A percentile compares a stretch with the other conserved stretches of the same genome.
Evolutionary conservation across 2,888 invertebrate species (phyloP).

Genomic region (Cyclophora punctaria): DNA sequence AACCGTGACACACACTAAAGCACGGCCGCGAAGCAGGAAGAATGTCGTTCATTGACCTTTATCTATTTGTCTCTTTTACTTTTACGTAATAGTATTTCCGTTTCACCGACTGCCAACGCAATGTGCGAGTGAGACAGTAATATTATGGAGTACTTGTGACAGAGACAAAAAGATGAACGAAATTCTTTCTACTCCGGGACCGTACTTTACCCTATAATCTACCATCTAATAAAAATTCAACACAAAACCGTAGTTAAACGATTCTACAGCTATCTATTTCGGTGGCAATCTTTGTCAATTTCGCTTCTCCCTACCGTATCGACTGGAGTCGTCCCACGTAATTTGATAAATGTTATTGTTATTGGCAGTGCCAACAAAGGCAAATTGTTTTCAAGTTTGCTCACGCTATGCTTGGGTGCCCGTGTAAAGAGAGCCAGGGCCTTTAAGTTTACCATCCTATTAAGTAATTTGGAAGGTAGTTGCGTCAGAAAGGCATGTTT

Average conservation of each 20-base stretch:
- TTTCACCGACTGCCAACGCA: too few species aligned
- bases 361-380: slow-evolving; percentile 57
- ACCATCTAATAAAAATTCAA: too few species aligned
- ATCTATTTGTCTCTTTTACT: too few species aligned
- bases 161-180: too few species aligned
- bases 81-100: too few species aligned
- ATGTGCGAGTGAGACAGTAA: too few species aligned
- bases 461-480: slow-evolving; percentile 2
- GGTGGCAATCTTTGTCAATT: slow-evolving; percentile 50
- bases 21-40: too few species aligned
- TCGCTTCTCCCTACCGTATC: slow-evolving; percentile 36
- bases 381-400: slow-evolving; percentile 52
- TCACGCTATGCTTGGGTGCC: slow-evolving; percentile 28
- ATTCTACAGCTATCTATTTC: not conserved
- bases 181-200: too few species aligned
- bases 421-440: slow-evolving; percentile 7
- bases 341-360: slow-evolving; percentile 68
- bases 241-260: not conserved
- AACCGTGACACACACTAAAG: too few species aligned
- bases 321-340: slow-evolving; percentile 26
- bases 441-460: slow-evolving; percentile 9
- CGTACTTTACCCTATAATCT: too few species aligned
- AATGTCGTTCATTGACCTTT: too few species aligned
- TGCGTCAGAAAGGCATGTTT: not conserved
- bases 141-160: too few species aligned